Evolutionary conservation across 1,140 invertebrate genomes (phyloP), one percentile per base, ranked within the genome.

Genomic region (Lasioglossum albipes): DNA sequence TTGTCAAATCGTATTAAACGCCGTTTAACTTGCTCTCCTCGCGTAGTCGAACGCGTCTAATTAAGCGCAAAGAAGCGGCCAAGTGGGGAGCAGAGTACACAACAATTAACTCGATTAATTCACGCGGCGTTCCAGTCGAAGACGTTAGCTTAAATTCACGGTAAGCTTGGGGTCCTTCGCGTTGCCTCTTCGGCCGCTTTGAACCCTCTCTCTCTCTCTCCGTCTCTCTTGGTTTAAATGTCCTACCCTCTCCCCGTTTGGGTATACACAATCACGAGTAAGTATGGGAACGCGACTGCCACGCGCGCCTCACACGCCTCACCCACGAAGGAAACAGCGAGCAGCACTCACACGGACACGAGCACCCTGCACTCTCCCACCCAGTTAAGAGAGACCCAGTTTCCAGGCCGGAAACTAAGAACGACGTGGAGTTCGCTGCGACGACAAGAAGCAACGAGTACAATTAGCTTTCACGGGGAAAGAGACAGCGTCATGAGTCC

Each of bases 61-160:
- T 86, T 86, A 86, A 74, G 76, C 84, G 73, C 76, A 82, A 86
- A 86, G 84, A 86, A 85, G 79, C 74, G 84, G 45, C 61, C 65
- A 75, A 82, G 64, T 49, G 69, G 69, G 67, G 75, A 49, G 73
- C 71, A 79, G 81, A 75, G 81, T 85, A 85, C 79, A 82, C 81
- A 83, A 86, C 84, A 86, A 86, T 86, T 86, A 86, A 86, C 85
- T 83, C 76, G 84, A 86, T 86, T 86, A 86, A 86, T 86, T 86
- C 81, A 79, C 85, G 64, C 59, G 85, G 80, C 80, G 84, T 86
- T 75, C 84, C 75, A 85, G 75, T 77, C 84, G 76, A 86, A 86
- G 84, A 82, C 79, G 84, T 82, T 78, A 67, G 84, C 83, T 84
- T 80, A 84, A 84, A 81, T 81, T 84, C 68, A 84, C 70, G 61